These are phyloP conservation scores for Phragmatobia fuliginosa DNA, from an alignment of 2,888 invertebrate species.

Conservation along the genomic window DNA sequence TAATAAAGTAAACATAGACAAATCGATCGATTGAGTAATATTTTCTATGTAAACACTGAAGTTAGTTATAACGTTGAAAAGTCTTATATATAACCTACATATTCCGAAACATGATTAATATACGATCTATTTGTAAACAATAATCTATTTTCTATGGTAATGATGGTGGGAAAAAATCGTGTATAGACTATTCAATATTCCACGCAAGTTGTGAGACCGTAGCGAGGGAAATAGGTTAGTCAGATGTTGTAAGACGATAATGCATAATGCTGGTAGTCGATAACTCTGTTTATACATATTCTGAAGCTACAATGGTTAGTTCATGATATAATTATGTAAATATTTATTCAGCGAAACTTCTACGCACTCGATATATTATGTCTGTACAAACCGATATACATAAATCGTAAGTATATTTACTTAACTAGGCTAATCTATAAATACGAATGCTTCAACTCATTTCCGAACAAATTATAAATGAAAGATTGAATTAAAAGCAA, in stretches of 20 bases:
- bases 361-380: background rate
- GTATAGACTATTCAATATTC: conserved; percentile 23
- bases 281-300: conserved; percentile 17
- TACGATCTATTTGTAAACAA: conserved; percentile 30
- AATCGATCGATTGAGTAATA: background rate
- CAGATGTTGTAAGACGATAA: conserved; percentile 18
- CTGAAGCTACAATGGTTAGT: conserved; percentile 10
- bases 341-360: conserved; percentile 6
- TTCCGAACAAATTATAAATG: background rate
- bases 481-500: background rate
- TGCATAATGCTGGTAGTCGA: conserved; percentile 3
- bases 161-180: conserved; percentile 16
- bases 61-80: background rate
- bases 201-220: conserved; percentile 23
- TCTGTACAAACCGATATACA: background rate
- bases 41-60: background rate
- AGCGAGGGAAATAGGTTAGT: conserved; percentile 24
- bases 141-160: conserved; percentile 30
- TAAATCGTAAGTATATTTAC: background rate
- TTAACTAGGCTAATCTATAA: background rate
- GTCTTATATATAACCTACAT: conserved; percentile 9
- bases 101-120: conserved; percentile 21
- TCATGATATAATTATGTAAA: conserved; percentile 10
- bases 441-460: background rate
- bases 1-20: background rate